Evolutionary conservation across 2,888 invertebrate species (phyloP).

Genomic region (Cheilosia impressa): DNA sequence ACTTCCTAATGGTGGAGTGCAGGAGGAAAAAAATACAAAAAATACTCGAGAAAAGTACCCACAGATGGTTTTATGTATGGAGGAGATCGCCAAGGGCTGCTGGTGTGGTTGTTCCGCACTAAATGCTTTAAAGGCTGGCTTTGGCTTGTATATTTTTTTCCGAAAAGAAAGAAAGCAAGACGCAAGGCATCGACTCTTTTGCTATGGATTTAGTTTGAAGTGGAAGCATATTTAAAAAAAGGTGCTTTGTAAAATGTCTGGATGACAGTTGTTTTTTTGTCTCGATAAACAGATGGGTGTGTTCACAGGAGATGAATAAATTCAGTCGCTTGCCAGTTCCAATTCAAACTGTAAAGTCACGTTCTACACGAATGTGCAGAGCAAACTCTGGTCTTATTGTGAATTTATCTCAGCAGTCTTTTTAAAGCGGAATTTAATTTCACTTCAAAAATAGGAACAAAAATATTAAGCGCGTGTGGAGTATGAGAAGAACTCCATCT

Average conservation of each 20-base stretch:
- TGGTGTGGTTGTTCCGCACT: slow-evolving; percentile 47
- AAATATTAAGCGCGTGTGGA: no score
- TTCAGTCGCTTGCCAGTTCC: no score
- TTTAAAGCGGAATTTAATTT: no score
- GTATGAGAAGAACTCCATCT: no score
- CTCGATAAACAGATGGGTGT: not conserved
- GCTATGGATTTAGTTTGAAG: not conserved
- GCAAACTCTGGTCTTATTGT: no score
- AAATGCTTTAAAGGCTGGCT: slow-evolving; percentile 52
- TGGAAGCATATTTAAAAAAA: slow-evolving; percentile 1
- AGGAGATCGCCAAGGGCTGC: slow-evolving; percentile 60
- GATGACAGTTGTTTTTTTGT: no score
- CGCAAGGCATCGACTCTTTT: not conserved
- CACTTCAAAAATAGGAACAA: no score
- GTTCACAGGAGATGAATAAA: no score
- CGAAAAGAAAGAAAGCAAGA: slow-evolving; percentile 2
- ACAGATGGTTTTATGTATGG: slow-evolving; percentile 8
- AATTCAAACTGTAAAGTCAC: no score
- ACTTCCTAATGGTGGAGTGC: slow-evolving; percentile 8
- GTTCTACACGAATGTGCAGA: no score
- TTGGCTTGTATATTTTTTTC: slow-evolving; percentile 31
- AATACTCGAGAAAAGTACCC: slow-evolving; percentile 6
- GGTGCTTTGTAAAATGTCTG: slow-evolving; percentile 33
- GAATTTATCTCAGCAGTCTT: no score
- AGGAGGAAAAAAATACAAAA: slow-evolving; percentile 8